Evolutionary conservation across 1,140 invertebrate genomes (phyloP).

Genomic region (Stratiolaelaps scimitus): DNA sequence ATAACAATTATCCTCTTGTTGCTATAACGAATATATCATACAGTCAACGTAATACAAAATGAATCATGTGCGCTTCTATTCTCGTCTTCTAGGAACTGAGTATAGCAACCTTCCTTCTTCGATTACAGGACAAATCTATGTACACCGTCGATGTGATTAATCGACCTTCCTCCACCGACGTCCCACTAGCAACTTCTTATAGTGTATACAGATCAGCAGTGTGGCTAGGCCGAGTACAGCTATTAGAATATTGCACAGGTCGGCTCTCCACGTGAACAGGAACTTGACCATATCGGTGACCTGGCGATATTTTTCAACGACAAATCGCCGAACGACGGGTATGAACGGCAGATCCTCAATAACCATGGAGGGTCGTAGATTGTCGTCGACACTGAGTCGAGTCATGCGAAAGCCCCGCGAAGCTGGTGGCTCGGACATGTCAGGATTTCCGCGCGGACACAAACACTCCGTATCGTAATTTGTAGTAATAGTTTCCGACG

Average conservation of each 20-base stretch:
- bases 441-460: too few relatives aligned
- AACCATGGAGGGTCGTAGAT: background rate
- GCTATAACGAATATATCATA: too few relatives aligned
- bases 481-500: too few relatives aligned
- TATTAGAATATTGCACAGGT: background rate
- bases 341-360: background rate
- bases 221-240: background rate
- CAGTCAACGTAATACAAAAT: too few relatives aligned
- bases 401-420: background rate
- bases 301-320: conserved; percentile 7
- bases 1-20: too few relatives aligned
- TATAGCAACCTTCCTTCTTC: too few relatives aligned
- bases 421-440: too few relatives aligned
- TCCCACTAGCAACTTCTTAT: background rate
- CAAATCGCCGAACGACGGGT: background rate
- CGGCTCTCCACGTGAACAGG: background rate
- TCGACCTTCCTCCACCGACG: background rate
- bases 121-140: too few relatives aligned
- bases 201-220: background rate
- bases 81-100: too few relatives aligned
- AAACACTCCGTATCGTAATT: too few relatives aligned
- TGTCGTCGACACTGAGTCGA: background rate
- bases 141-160: too few relatives aligned
- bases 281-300: background rate
- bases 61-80: too few relatives aligned